Conservation (phyloP, 2,113 vertebrate species). For the Crotalus horridus region DNA sequence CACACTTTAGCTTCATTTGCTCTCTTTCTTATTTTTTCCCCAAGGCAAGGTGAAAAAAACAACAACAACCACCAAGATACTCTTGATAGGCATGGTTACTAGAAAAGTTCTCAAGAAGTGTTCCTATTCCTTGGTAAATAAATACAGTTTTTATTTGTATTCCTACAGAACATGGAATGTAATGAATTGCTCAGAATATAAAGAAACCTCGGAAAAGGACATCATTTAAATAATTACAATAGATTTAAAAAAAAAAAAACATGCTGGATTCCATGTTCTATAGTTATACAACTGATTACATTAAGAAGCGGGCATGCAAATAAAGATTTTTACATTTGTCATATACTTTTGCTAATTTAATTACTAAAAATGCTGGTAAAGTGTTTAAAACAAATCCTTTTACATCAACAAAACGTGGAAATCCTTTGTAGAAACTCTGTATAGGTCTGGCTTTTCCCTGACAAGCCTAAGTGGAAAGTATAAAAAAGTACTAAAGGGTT, state of each 20-base stretch:
- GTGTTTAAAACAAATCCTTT: background rate
- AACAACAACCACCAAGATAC: slow-evolving; percentile 3
- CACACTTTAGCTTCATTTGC: slow-evolving; percentile 30
- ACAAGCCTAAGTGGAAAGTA: background rate
- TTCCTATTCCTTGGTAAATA: background rate
- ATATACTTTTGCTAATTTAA: background rate
- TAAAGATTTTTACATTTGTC: background rate
- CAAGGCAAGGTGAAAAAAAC: background rate
- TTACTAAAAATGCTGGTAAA: background rate
- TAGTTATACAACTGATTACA: background rate
- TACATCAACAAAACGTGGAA: background rate
- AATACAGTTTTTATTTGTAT: background rate
- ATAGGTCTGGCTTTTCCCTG: background rate
- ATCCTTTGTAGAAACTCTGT: background rate
- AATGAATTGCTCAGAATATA: background rate
- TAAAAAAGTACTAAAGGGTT: background rate
- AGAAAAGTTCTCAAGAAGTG: slow-evolving; percentile 22
- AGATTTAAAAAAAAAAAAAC: background rate
- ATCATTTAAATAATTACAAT: background rate
- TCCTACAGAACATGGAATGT: background rate
- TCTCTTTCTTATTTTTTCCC: slow-evolving; percentile 24
- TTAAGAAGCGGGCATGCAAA: background rate
- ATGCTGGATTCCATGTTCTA: background rate
- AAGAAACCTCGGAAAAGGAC: background rate
- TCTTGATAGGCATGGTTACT: background rate